A percentile compares a stretch with the other conserved stretches of the same genome.
phyloP scores from a whole-genome alignment of 2,113 vertebrate genomes.

The Patagioenas fasciata region DNA sequence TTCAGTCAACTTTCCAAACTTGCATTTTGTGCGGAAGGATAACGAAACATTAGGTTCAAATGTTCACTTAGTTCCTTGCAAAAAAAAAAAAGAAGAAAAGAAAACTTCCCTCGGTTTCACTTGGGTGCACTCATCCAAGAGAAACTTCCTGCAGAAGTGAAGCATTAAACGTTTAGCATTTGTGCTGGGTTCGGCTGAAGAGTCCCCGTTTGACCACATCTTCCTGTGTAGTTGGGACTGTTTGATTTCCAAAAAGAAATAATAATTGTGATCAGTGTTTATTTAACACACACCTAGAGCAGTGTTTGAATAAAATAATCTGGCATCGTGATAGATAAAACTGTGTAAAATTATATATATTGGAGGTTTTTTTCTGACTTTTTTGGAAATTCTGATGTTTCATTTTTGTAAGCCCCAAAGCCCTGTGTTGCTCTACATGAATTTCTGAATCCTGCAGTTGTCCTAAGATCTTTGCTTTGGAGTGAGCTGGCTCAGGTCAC shows the following conservation, averaged over 20 bases:
- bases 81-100: background rate
- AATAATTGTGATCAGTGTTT: background rate
- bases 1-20: background rate
- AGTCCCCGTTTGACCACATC: background rate
- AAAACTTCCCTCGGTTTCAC: background rate
- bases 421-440: background rate
- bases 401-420: background rate
- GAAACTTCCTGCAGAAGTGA: conserved; percentile 60
- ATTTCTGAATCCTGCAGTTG: background rate
- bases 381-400: background rate
- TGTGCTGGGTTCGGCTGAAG: background rate
- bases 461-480: background rate
- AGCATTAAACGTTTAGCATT: background rate
- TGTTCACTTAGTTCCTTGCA: conserved; percentile 41
- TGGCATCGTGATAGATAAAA: background rate
- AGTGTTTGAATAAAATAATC: background rate
- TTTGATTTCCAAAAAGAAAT: background rate
- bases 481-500: background rate
- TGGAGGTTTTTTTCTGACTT: background rate
- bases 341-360: background rate
- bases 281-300: background rate
- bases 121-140: conserved; percentile 37
- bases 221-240: background rate
- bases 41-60: conserved; percentile 31
- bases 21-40: background rate